Conservation (phyloP, 2,113 vertebrate genomes). For the Cyprinodon variegatus region DNA sequence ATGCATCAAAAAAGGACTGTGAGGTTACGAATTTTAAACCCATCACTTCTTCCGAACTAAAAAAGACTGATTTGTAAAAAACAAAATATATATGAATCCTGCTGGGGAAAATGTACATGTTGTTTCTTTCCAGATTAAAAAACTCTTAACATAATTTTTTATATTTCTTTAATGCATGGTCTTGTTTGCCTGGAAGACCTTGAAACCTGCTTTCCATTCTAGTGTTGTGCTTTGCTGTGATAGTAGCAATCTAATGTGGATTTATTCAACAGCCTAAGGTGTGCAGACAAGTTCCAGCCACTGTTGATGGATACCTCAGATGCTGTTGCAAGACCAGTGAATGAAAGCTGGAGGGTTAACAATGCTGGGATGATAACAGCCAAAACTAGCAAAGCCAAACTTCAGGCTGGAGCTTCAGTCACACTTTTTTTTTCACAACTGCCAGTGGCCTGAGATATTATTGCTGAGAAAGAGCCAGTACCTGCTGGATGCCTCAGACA, state of each 20-base stretch:
- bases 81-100: not conserved
- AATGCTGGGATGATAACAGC: conserved; percentile 13
- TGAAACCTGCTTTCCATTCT: not conserved
- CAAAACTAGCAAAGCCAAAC: conserved; percentile 25
- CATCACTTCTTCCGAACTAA: not conserved
- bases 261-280: conserved; percentile 13
- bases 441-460: conserved; percentile 11
- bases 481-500: conserved; percentile 40
- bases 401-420: conserved; percentile 27
- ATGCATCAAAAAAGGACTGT: not conserved
- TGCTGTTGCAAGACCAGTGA: conserved; percentile 9
- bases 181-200: not conserved
- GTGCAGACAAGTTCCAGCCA: conserved; percentile 15
- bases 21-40: not conserved
- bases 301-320: conserved; percentile 1
- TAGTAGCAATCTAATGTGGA: not conserved
- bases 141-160: not conserved
- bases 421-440: conserved; percentile 19
- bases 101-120: not conserved
- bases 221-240: not conserved
- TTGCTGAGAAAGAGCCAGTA: conserved; percentile 14
- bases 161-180: not conserved
- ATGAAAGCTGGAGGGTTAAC: conserved; percentile 34
- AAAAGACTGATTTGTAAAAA: not conserved
- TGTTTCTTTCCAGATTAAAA: not conserved